A percentile compares a stretch with the other conserved stretches of the same genome.
Evolutionary conservation across 2,888 invertebrate genomes (phyloP).

Genomic region (Zaprionus lineosus): DNA sequence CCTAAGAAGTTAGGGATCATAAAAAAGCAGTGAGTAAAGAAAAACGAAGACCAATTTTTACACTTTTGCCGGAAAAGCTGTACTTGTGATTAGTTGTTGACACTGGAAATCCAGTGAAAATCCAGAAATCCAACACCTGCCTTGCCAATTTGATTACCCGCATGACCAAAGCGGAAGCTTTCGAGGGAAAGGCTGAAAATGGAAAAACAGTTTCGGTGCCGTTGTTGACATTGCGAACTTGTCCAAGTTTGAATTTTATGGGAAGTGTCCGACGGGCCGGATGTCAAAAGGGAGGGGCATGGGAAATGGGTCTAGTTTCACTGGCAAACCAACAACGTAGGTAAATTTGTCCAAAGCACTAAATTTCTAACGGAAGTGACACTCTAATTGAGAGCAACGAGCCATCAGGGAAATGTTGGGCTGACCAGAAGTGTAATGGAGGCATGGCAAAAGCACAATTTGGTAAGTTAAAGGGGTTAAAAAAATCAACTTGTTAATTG

Average conservation of each 20-base stretch:
- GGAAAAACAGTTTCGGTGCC: not conserved
- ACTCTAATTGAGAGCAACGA: conserved; percentile 69
- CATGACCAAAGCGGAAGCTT: conserved; percentile 15
- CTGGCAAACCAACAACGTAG: conserved; percentile 30
- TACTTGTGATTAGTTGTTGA: too few relatives aligned
- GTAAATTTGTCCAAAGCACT: conserved; percentile 58
- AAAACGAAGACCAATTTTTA: too few relatives aligned
- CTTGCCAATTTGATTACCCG: conserved; percentile 9
- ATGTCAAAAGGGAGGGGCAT: not conserved
- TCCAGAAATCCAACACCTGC: conserved; percentile 1
- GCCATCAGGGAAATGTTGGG: conserved; percentile 50
- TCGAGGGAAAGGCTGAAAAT: not conserved
- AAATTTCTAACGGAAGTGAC: conserved; percentile 61
- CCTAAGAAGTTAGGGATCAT: too few relatives aligned
- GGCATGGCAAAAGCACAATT: not conserved
- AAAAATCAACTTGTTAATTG: conserved; percentile 60
- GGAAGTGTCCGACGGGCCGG: conserved; percentile 16
- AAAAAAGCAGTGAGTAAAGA: too few relatives aligned
- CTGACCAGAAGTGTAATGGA: not conserved
- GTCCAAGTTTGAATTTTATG: conserved; percentile 50
- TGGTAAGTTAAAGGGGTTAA: conserved; percentile 18
- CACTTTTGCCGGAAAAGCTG: too few relatives aligned
- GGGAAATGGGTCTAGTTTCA: too few relatives aligned
- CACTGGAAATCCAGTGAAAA: not conserved
- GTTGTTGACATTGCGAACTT: conserved; percentile 8